Evolutionary conservation across 2,797 vertebrate genomes (phyloP), one percentile per base, ranked within the genome.

Genomic region (Scyliorhinus canicula): DNA sequence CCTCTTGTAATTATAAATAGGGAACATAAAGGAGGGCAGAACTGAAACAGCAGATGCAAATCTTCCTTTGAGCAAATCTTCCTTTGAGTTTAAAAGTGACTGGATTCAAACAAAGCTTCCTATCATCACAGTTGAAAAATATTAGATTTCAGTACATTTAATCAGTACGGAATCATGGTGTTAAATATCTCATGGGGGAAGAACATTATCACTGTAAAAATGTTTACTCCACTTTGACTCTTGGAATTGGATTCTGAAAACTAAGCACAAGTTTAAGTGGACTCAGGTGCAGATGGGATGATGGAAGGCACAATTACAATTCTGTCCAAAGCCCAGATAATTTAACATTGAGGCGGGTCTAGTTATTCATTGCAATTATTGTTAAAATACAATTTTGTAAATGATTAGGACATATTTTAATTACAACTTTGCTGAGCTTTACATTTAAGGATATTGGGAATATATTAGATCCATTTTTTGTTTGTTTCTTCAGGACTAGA

Each of bases 211-310:
- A 63, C 55, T 60, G 57, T 7, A 40, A 63, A 91, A 63, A 21
- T 40, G 1, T 91, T 9, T 91, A 40, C 60, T n/a, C 60, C 35
- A 63, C n/a, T 86, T 55, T 52, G 47, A 31, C 12, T 47, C 77
- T 86, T 55, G 55, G 26, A 91, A 40, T 63, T 91, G 57, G 57
- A 86, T 86, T 63, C 88, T 63, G 60, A 88, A 88, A 60, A 88
- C 60, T 19, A 60, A 55, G 21, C 16, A 35, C 31, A 35, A 88
- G 85, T 57, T 88, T 16, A n/a, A 16, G 55, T 88, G 31, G 31
- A 57, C 12, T 35, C 4, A 14, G 85, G 52, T 57, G 47, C 28
- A 31, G 26, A 55, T 57, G 31, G 31, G 11, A 44, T 28, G 47
- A 28, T 86, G 12, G 50, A 55, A 86, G 31, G 3, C 26, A 24